These are phyloP conservation scores for Nasonia vitripennis DNA, from an alignment of 1,140 invertebrate species.

Conservation along the genomic window DNA sequence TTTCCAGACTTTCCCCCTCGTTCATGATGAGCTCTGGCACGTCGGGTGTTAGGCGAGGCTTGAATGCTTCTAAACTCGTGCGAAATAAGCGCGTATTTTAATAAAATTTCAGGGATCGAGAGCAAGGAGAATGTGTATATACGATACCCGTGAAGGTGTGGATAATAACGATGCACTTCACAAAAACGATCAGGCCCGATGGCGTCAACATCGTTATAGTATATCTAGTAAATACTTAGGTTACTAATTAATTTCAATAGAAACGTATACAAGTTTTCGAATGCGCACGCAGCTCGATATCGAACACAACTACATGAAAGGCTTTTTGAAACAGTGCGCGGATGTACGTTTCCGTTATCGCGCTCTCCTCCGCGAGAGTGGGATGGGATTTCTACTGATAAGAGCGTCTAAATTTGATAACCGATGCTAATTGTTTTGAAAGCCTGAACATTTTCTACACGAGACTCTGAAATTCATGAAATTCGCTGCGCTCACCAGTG, in stretches of 20 bases:
- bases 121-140: not conserved
- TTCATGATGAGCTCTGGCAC: not conserved
- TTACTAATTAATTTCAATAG: not conserved
- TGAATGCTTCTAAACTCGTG: not conserved
- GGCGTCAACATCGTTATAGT: not conserved
- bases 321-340: not conserved
- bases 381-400: not conserved
- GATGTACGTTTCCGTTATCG: not conserved
- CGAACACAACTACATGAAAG: not conserved
- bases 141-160: not conserved
- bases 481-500: no score
- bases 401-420: not conserved
- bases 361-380: not conserved
- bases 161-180: not conserved
- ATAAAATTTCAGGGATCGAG: not conserved
- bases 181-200: not conserved
- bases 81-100: not conserved
- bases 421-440: not conserved
- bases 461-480: not conserved
- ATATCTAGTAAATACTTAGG: not conserved
- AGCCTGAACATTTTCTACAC: not conserved
- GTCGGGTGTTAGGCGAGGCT: not conserved
- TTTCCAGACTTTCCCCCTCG: not conserved
- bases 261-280: not conserved
- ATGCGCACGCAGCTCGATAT: not conserved